Conservation (phyloP, 2,797 vertebrate genomes). For the Gymnopithys bicolor region DNA sequence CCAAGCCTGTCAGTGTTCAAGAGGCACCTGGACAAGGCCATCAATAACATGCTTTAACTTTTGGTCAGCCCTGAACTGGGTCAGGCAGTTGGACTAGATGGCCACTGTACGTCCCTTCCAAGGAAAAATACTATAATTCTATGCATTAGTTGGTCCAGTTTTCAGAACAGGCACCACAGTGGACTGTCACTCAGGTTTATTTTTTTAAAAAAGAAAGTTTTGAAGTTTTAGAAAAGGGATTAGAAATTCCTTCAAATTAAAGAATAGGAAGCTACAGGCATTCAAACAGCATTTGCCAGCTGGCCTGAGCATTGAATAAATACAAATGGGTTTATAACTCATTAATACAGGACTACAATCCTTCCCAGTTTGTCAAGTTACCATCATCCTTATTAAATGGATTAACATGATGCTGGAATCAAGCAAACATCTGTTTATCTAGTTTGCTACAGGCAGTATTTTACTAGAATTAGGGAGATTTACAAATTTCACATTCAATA, state of each 20-base stretch:
- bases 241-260: background rate
- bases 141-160: background rate
- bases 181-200: background rate
- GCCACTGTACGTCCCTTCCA: accelerated
- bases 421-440: background rate
- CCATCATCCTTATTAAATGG: background rate
- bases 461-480: background rate
- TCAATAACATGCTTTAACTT: background rate
- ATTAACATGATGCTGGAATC: background rate
- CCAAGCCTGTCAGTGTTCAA: background rate
- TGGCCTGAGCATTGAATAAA: background rate
- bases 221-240: background rate
- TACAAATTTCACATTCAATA: background rate
- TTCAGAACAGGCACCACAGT: background rate
- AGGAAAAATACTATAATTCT: background rate
- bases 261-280: background rate
- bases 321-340: background rate
- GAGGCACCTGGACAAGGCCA: background rate
- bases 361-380: background rate
- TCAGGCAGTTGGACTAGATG: background rate
- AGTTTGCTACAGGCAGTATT: background rate
- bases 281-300: background rate
- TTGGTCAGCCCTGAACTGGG: background rate
- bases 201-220: background rate
- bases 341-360: background rate